A percentile compares a stretch with the other conserved stretches of the same genome.
These are phyloP conservation scores for Micromys minutus DNA, from an alignment of 2,113 vertebrate genomes.

Conservation along the genomic window DNA sequence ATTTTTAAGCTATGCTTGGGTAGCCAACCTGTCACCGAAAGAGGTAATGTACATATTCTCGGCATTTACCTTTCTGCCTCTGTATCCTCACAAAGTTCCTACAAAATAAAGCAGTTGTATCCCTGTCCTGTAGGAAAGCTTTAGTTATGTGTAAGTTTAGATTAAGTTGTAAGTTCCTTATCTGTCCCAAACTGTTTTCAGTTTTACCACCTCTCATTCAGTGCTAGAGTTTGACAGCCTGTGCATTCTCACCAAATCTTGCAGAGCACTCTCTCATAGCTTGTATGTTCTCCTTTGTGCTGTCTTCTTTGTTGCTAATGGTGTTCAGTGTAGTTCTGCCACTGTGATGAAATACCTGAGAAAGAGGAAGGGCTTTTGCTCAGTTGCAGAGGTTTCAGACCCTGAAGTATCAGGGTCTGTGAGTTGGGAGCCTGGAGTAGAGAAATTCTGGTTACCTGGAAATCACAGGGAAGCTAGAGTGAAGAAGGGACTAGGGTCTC, in stretches of 20 bases:
- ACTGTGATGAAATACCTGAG: neutral
- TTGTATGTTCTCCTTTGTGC: neutral
- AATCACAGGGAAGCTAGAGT: neutral
- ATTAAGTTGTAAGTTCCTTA: slow-evolving; percentile 54
- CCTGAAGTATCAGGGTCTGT: neutral
- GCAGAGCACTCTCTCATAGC: neutral
- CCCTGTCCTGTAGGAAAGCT: neutral
- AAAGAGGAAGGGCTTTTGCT: neutral
- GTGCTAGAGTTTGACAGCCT: neutral
- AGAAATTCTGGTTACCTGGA: neutral
- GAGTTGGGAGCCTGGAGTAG: neutral
- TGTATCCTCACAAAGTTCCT: neutral
- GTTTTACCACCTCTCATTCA: slow-evolving; percentile 1
- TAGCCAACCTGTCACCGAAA: neutral
- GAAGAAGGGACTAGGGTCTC: neutral
- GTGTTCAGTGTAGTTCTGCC: neutral
- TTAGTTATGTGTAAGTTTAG: slow-evolving; percentile 28
- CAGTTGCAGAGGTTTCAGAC: neutral
- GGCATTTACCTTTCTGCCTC: neutral
- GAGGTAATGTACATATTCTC: neutral
- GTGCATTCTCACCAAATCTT: neutral
- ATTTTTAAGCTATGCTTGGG: slow-evolving; percentile 14
- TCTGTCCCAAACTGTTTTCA: slow-evolving; percentile 46
- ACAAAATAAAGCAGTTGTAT: slow-evolving; percentile 46
- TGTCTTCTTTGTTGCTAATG: slow-evolving; percentile 30